Percentiles rank a stretch among this genome's conserved stretches.
These are phyloP conservation scores for Candidula unifasciata DNA, from an alignment of 2,888 invertebrate genomes.

Conservation along the genomic window DNA sequence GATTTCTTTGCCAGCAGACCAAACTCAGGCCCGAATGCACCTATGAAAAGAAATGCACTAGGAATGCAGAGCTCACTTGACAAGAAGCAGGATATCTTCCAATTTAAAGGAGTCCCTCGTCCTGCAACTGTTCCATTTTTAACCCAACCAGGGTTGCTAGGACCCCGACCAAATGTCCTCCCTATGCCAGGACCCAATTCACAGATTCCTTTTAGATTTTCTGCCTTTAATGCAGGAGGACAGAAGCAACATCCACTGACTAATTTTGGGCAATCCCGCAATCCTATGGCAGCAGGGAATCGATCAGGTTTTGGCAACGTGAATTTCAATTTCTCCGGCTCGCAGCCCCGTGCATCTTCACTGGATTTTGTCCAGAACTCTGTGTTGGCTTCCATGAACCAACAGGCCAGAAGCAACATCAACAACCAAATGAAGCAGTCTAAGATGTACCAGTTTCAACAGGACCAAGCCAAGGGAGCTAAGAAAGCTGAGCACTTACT, in stretches of 20 bases:
- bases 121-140: constrained; percentile 15
- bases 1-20: neutral
- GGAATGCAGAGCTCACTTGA: constrained; percentile 35
- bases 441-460: constrained; percentile 20
- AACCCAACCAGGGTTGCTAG: constrained; percentile 35
- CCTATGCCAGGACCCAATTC: neutral
- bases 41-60: constrained; percentile 43
- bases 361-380: constrained; percentile 17
- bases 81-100: constrained; percentile 39
- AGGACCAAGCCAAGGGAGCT: constrained; percentile 29
- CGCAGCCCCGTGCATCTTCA: constrained; percentile 2
- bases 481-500: constrained; percentile 4
- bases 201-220: constrained; percentile 19
- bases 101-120: constrained; percentile 29
- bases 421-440: constrained; percentile 26
- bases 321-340: constrained; percentile 38
- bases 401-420: neutral
- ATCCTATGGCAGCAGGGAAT: neutral
- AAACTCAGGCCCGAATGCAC: neutral
- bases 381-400: neutral
- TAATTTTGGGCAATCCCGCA: constrained; percentile 1
- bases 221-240: neutral
- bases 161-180: constrained; percentile 33
- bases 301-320: constrained; percentile 16
- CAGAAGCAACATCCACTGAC: constrained; percentile 18